Evolutionary conservation across 1,140 invertebrate species (phyloP).

Genomic region (Mya arenaria): DNA sequence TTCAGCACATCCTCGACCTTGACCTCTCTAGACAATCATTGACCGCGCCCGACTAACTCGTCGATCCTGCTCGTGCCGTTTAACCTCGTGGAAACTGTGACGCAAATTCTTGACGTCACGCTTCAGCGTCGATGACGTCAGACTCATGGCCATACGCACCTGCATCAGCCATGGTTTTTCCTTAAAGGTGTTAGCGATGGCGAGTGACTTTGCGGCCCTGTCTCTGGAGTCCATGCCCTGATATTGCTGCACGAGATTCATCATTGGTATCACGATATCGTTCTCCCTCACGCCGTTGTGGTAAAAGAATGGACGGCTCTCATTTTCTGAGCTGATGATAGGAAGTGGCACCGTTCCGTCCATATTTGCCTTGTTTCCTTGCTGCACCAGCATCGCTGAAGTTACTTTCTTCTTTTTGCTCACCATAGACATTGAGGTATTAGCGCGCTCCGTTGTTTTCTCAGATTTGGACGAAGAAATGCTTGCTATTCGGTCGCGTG

Average conservation of each 20-base stretch:
- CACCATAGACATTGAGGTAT: slow-evolving; percentile 17
- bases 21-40: not conserved
- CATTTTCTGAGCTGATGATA: slow-evolving; percentile 62
- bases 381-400: slow-evolving; percentile 56
- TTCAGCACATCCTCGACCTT: too few species aligned
- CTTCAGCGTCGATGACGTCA: slow-evolving; percentile 68
- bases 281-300: slow-evolving; percentile 66
- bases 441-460: slow-evolving; percentile 30
- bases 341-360: slow-evolving; percentile 68
- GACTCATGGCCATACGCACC: slow-evolving; percentile 72
- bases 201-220: slow-evolving; percentile 73
- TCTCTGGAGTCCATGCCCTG: slow-evolving; percentile 68
- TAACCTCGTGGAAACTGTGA: slow-evolving; percentile 46
- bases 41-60: slow-evolving; percentile 2
- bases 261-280: slow-evolving; percentile 63
- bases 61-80: slow-evolving; percentile 13
- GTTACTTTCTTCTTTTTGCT: slow-evolving; percentile 48
- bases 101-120: slow-evolving; percentile 52
- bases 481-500: slow-evolving; percentile 8
- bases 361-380: slow-evolving; percentile 57
- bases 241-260: slow-evolving; percentile 67
- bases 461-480: slow-evolving; percentile 43
- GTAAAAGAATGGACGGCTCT: slow-evolving; percentile 72
- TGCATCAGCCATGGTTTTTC: slow-evolving; percentile 78
- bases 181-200: slow-evolving; percentile 74